These are phyloP conservation scores for Steinernema feltiae DNA, from an alignment of 1,140 invertebrate species.

Conservation along the genomic window DNA sequence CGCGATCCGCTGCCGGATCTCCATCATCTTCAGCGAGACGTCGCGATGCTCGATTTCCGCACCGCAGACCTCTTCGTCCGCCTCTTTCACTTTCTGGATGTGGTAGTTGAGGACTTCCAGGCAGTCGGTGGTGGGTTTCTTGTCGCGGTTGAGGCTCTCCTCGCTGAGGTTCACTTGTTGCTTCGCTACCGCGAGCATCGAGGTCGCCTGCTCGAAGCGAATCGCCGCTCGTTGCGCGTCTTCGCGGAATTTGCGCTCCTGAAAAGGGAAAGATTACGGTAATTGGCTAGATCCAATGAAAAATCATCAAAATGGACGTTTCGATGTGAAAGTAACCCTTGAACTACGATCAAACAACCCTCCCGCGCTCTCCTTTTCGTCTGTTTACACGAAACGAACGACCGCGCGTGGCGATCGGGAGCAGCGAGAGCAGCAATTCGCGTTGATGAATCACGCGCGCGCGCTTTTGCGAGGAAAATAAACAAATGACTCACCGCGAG, in stretches of 20 bases:
- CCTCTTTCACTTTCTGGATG: slow-evolving; percentile 62
- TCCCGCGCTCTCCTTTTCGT: background rate
- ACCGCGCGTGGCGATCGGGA: background rate
- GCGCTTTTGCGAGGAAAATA: background rate
- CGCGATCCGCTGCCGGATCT: slow-evolving; percentile 61
- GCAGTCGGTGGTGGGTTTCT: slow-evolving; percentile 68
- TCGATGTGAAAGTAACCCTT: background rate
- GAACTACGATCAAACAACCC: background rate
- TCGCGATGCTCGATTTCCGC: slow-evolving; percentile 62
- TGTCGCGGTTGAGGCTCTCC: slow-evolving; percentile 61
- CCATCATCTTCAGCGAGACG: slow-evolving; percentile 62
- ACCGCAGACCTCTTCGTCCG: slow-evolving; percentile 62
- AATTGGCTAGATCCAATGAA: background rate
- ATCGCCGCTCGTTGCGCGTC: slow-evolving; percentile 65
- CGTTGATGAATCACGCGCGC: background rate
- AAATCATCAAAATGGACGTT: background rate
- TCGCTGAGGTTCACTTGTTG: slow-evolving; percentile 66
- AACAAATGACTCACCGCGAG: slow-evolving; percentile 29
- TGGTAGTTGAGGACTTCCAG: slow-evolving; percentile 63
- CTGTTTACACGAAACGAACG: background rate
- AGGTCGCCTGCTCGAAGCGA: slow-evolving; percentile 64
- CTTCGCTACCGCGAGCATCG: slow-evolving; percentile 67
- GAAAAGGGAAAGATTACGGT: slow-evolving; percentile 30
- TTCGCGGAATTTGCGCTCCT: slow-evolving; percentile 59
- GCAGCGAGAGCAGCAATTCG: background rate